Evolutionary conservation across 2,888 invertebrate species (phyloP).

Genomic region (Drosophila kuntzei): DNA sequence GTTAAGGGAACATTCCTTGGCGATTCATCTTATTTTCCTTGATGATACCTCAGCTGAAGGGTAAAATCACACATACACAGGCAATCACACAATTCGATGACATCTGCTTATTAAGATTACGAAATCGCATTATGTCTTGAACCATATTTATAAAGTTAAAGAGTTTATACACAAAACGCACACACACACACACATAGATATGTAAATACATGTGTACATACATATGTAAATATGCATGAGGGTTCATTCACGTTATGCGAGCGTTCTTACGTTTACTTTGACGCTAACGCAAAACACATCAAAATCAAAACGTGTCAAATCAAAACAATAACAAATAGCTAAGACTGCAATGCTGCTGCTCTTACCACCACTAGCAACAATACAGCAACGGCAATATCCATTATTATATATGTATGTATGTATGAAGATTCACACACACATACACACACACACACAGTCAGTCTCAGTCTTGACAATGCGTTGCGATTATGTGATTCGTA

Average conservation of each 20-base stretch:
- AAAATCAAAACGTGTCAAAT: slow-evolving; percentile 57
- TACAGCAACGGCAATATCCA: too few relatives aligned
- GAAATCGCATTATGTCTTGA: slow-evolving; percentile 42
- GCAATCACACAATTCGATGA: slow-evolving; percentile 32
- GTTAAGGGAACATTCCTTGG: too few relatives aligned
- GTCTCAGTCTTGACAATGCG: slow-evolving; percentile 72
- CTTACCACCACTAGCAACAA: slow-evolving; percentile 10
- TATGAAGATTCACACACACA: slow-evolving; percentile 3
- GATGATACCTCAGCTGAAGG: too few relatives aligned
- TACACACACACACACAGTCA: slow-evolving; percentile 15
- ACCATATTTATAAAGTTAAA: slow-evolving; percentile 35
- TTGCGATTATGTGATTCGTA: slow-evolving; percentile 79
- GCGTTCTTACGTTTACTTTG: slow-evolving; percentile 40
- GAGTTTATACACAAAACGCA: neutral
- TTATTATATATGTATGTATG: slow-evolving; percentile 26
- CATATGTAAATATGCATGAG: slow-evolving; percentile 4
- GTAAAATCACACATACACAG: slow-evolving; percentile 1
- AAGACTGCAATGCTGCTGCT: slow-evolving; percentile 51
- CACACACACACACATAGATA: slow-evolving; percentile 1
- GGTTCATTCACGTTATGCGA: slow-evolving; percentile 15
- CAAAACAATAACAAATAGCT: slow-evolving; percentile 43
- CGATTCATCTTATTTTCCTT: too few relatives aligned
- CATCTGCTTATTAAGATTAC: slow-evolving; percentile 38
- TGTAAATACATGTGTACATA: slow-evolving; percentile 6
- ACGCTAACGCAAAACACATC: slow-evolving; percentile 40